Base-by-base conservation (phyloP, 1,140 invertebrate species). In the Dinoponera quadriceps region DNA sequence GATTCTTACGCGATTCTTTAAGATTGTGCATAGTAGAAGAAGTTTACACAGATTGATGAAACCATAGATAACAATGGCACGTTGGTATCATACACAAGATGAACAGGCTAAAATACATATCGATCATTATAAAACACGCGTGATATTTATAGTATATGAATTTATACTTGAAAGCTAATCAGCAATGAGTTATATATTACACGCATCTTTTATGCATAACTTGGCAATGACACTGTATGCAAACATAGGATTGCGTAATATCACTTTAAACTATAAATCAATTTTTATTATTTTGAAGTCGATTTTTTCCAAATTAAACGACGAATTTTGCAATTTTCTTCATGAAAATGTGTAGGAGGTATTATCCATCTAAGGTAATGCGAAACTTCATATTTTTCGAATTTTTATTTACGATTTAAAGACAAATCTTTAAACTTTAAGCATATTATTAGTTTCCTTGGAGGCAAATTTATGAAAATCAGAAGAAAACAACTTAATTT, bases 121-220 rank as follows among this genome's bases (percentile, higher is more conserved):
- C 33, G 20, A 65, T 25, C 51, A 60, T 2, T 29, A 84, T 78
- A 71, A 71, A 72, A 29, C 44, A 48, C n/a, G 54, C 29, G 29
- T 49, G 20, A 59, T 14, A 49, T 73, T 73, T 62, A 74, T 74
- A 74, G 38, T 7, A 9, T 55, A 66, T 51, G 62, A 77, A 60
- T 72, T 25, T 77, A 38, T 25, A 59, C 65, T 72, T 51, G 48
- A 86, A 87, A 54, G 82, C 38, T 62, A 57, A 65, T 18, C 16
- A 66, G 25, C 71, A 73, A 83, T 83, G 65, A 78, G 27, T 54
- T 65, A 54, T 14, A 22, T 27, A 38, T 13, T 57, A 16, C 25
- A 55, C 51, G 69, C 57, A 72, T 1, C 57, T 85, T 18, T 66
- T n/a, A 59, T 48, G n/a, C 2, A 2, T 29, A 49, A 38, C 29